Evolutionary conservation across 2,113 vertebrate species (phyloP), one percentile per base, ranked within the genome.

Genomic region (Carollia perspicillata): DNA sequence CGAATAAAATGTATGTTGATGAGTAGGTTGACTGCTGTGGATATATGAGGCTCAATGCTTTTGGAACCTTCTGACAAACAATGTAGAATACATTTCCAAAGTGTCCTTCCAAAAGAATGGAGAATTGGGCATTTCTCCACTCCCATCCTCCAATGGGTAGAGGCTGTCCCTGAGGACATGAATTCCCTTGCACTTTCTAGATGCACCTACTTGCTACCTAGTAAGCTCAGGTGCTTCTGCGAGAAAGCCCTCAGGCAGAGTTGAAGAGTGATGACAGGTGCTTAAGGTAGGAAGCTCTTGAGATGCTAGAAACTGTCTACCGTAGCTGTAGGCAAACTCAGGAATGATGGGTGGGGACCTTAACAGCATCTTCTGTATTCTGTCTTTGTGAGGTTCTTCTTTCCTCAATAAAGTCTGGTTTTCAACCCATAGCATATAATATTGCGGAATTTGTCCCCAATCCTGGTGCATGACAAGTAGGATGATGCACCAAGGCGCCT

Each of bases 121-220:
- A 28, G 35, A 85, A 10, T 6, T 37, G n/a, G 37, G 5, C 10
- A 11, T 55, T 85, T 89, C 6, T 18, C 7, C 40, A 13, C 44
- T 35, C 1, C 1, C 44, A 33, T 11, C 22, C 9, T 37, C 10
- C 6, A 40, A 1, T 3, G 44, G 4, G 51, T 7, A 30, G 7
- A 17, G 7, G 14, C 53, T 92, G 28, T 11, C 20, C 22, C 40
- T 6, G 1, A 78, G 35, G 60, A 51, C 26, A 3, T 49, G 1
- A 44, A 3, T 68, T 53, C 16, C 30, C 37, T 28, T 69, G 33
- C 0, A 8, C 30, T 90, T 92, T 65, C 66, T 65, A 44, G 6
- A 63, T 72, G 6, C 0, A 71, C 44, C 58, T n/a, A 3, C 47
- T 84, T 93, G 26, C 33, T 78, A 22, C 44, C 17, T 17, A 55